A percentile compares a stretch with the other conserved stretches of the same genome.
Conservation (phyloP, 2,888 invertebrate genomes). For the Lasioglossum vierecki region DNA sequence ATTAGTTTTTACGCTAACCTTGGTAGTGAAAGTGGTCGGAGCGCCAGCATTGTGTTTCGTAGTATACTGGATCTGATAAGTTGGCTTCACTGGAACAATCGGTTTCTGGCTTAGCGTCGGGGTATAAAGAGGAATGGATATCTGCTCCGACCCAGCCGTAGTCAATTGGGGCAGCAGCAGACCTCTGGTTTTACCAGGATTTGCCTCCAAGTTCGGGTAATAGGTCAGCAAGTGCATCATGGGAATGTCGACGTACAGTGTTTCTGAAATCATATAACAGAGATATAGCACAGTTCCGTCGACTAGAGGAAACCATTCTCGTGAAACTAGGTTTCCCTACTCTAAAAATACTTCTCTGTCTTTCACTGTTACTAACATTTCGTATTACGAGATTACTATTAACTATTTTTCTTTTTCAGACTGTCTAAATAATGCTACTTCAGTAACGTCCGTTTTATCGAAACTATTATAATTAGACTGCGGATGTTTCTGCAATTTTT, state of each 20-base stretch:
- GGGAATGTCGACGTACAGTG: slow-evolving; percentile 77
- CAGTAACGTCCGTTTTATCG: too few species aligned
- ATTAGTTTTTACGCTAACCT: slow-evolving; percentile 39
- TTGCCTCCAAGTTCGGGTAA: slow-evolving; percentile 74
- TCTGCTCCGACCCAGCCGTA: slow-evolving; percentile 68
- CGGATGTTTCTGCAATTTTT: too few species aligned
- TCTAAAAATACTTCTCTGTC: neutral
- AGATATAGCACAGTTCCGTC: neutral
- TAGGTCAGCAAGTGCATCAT: slow-evolving; percentile 77
- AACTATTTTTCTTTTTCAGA: neutral
- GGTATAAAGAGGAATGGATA: slow-evolving; percentile 75
- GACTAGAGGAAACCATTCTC: neutral
- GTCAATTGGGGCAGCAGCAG: slow-evolving; percentile 64
- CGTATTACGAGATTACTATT: neutral
- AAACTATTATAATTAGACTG: too few species aligned
- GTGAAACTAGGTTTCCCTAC: neutral
- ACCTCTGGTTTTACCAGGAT: slow-evolving; percentile 22
- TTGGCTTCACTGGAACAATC: slow-evolving; percentile 67
- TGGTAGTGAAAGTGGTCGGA: slow-evolving; percentile 42
- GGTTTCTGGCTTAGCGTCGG: slow-evolving; percentile 71
- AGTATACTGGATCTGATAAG: slow-evolving; percentile 72
- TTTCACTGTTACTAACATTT: neutral
- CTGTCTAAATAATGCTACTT: too few species aligned
- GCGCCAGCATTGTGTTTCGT: slow-evolving; percentile 36
- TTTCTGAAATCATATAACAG: slow-evolving; percentile 64